These are phyloP conservation scores for Theristicus caerulescens DNA, from an alignment of 2,113 vertebrate species.

Conservation along the genomic window DNA sequence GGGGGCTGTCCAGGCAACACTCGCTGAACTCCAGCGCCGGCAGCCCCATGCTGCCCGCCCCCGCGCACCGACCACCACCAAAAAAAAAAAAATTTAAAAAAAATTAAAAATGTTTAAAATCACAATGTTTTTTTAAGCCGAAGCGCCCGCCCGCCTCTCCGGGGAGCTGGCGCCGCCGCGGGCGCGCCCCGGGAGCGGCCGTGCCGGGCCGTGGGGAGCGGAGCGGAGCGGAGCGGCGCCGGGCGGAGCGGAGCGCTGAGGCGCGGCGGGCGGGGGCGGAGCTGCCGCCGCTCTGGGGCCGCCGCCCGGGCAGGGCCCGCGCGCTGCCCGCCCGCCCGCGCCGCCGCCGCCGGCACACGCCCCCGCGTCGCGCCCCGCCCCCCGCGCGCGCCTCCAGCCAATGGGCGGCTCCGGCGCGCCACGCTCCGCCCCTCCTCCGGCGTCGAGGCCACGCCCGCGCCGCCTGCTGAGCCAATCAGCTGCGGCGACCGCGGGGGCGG, in stretches of 20 bases:
- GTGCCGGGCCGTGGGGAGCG: background rate
- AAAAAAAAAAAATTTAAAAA: too few relatives aligned
- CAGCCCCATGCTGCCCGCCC: constrained; percentile 83
- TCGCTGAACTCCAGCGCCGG: constrained; percentile 96
- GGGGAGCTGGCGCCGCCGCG: background rate
- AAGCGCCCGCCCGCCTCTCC: background rate
- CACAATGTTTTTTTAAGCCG: too few relatives aligned
- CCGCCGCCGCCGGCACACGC: too few relatives aligned
- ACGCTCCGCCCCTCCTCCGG: background rate
- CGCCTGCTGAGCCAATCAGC: background rate
- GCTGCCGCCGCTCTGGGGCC: background rate
- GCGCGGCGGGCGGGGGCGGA: background rate
- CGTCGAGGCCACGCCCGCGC: background rate
- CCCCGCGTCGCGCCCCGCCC: background rate
- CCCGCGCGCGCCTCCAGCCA: background rate
- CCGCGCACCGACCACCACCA: background rate
- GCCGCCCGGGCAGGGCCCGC: background rate
- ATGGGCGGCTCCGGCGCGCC: background rate
- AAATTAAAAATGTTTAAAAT: too few relatives aligned
- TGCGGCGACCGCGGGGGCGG: background rate
- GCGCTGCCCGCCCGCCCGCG: background rate
- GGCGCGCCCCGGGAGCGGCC: background rate
- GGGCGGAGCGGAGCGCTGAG: background rate
- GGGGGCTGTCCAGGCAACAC: constrained; percentile 94
- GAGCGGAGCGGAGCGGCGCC: too few relatives aligned